Evolutionary conservation across 2,797 vertebrate species (phyloP).

Genomic region (Enteromius anoplus): DNA sequence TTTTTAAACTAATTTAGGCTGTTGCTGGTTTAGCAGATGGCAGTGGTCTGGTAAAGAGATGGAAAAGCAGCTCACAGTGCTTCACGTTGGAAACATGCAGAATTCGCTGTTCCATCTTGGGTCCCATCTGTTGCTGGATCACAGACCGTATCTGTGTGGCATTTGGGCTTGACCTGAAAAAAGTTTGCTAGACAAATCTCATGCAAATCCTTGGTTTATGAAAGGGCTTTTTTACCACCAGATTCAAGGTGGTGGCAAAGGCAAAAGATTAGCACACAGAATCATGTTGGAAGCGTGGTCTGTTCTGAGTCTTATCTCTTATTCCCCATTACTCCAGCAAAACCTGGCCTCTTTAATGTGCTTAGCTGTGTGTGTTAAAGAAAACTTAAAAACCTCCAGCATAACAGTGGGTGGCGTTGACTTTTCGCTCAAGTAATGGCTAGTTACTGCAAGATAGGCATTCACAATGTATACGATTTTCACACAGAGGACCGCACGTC

Average conservation of each 20-base stretch:
- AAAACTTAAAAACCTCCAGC: background rate
- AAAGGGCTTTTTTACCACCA: slow-evolving; percentile 1
- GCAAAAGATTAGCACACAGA: slow-evolving; percentile 23
- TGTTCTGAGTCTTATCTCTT: slow-evolving; percentile 24
- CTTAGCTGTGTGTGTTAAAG: slow-evolving; percentile 22
- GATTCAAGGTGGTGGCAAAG: slow-evolving; percentile 14
- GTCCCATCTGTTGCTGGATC: slow-evolving; percentile 17
- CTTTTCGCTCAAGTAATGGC: background rate
- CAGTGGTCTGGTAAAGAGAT: background rate
- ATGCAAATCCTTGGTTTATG: slow-evolving; percentile 7
- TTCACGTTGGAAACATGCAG: background rate
- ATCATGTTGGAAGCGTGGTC: slow-evolving; percentile 8
- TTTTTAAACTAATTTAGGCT: background rate
- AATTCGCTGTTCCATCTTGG: background rate
- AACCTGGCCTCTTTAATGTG: slow-evolving; percentile 15
- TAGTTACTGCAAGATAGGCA: slow-evolving; percentile 10
- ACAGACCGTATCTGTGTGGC: background rate
- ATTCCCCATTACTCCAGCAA: slow-evolving; percentile 17
- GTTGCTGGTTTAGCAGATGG: background rate
- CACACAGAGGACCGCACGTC: background rate
- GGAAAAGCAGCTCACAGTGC: background rate
- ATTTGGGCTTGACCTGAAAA: slow-evolving; percentile 20
- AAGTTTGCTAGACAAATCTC: slow-evolving; percentile 20
- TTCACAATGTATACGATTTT: background rate
- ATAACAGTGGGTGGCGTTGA: background rate